Percentiles rank a stretch among this genome's conserved stretches.
phyloP scores from a whole-genome alignment of 2,797 vertebrate genomes.

The Pangasius sanitwongsei region DNA sequence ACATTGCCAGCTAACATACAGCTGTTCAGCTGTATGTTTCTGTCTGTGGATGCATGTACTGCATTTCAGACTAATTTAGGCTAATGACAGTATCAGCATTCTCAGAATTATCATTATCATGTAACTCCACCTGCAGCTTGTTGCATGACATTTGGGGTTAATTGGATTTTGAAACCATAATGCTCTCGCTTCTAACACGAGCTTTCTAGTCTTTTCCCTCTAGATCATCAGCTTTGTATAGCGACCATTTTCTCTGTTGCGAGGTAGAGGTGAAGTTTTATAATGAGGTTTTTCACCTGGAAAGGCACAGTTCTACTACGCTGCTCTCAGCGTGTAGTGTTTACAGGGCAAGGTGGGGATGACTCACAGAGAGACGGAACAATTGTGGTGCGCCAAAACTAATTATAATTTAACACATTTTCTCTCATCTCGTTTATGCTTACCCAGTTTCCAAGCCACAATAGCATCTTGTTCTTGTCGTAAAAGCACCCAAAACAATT shows the following conservation, averaged over 20 bases:
- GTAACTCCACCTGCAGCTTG: background rate
- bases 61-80: background rate
- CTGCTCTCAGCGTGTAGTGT: conserved; percentile 20
- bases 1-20: too few species aligned
- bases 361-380: conserved; percentile 32
- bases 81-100: background rate
- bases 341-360: conserved; percentile 19
- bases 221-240: background rate
- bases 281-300: conserved; percentile 39
- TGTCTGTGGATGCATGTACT: background rate
- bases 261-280: conserved; percentile 16
- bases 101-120: background rate
- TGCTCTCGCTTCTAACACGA: background rate
- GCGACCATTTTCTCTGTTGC: background rate
- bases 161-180: conserved; percentile 37
- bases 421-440: background rate
- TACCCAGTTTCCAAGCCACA: background rate
- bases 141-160: conserved; percentile 43
- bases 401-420: background rate
- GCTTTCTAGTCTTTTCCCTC: background rate
- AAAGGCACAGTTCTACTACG: conserved; percentile 12
- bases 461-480: background rate
- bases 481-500: background rate
- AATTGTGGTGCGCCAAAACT: background rate
- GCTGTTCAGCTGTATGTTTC: background rate